Evolutionary conservation across 2,797 vertebrate genomes (phyloP), one percentile per base, ranked within the genome.

Genomic region (Zenarchopterus dispar): DNA sequence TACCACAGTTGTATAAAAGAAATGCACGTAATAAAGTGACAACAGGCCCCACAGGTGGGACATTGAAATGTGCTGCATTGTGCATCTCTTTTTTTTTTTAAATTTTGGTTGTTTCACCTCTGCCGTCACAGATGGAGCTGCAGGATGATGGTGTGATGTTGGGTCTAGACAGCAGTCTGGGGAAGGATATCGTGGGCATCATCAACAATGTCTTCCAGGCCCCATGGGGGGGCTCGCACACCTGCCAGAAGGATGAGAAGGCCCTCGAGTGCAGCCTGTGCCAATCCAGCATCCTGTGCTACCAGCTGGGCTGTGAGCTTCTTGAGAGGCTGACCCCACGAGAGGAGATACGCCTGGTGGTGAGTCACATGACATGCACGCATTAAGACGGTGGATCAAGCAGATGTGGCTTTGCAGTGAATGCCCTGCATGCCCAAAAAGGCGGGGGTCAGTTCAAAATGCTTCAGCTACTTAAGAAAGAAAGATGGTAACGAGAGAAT

Each of bases 171-270:
- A 95, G 97, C 88, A 96, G 93, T 81, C 93, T 98, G 78, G 96
- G 97, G 41, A 97, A 96, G 88, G 97, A 99, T 85, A 95, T 99
- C 39, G 96, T 99, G 84, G 95, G 96, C 84, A 97, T 99, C 84
- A 95, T 99, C 92, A 99, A 97, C 94, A 99, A 97, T 53, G 97
- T 99, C 78, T 97, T 99, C 75, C 98, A 99, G 87, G 98, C 98
- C 54, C 98, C 98, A 0, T 99, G 98, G 98, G 97, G 97, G 15
- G 98, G 97, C 73, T 97, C 96, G 47, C 98, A 99, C 88, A 96
- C 95, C 84, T 99, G 98, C 88, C 97, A 97, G 91, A 98, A 99
- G 89, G 96, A 98, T 5, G 96, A 97, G 87, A 98, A 97, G 89
- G 94, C 95, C 49, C 89, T 93, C 44, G 97, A 99, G 90, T 99